These are phyloP conservation scores for Geopemphigus sp. DNA, from an alignment of 1,140 invertebrate genomes.

Conservation along the genomic window DNA sequence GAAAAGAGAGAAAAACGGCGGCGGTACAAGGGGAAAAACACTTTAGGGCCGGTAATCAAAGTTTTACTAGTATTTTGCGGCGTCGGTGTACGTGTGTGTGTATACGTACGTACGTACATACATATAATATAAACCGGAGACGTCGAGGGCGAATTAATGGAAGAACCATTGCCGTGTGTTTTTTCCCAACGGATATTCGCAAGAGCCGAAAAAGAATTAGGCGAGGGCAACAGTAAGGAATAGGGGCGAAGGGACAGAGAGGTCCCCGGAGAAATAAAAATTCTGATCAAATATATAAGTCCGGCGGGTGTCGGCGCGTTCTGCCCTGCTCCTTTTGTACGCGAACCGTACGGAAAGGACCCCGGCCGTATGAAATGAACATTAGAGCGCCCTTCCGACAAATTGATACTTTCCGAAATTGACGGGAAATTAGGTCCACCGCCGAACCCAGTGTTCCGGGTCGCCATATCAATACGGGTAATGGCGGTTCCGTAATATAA, in stretches of 20 bases:
- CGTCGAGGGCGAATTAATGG: slow-evolving; percentile 45
- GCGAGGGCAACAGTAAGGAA: slow-evolving; percentile 3
- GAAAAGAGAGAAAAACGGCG: background rate
- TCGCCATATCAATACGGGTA: slow-evolving; percentile 25
- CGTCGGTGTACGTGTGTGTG: background rate
- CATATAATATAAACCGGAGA: background rate
- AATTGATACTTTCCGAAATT: slow-evolving; percentile 47
- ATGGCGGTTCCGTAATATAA: slow-evolving; percentile 21
- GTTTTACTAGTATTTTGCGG: slow-evolving; percentile 47
- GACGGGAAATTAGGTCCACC: slow-evolving; percentile 22
- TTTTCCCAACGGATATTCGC: slow-evolving; percentile 41
- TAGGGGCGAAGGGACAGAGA: no score
- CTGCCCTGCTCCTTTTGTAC: slow-evolving; percentile 30
- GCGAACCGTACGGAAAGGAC: background rate
- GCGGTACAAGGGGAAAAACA: slow-evolving; percentile 28
- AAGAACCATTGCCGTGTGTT: slow-evolving; percentile 43
- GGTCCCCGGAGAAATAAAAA: slow-evolving; percentile 47
- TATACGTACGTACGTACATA: no score
- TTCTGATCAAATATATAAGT: slow-evolving; percentile 48
- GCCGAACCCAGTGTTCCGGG: background rate
- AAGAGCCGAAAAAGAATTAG: slow-evolving; percentile 25
- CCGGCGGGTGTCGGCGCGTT: background rate
- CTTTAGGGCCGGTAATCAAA: slow-evolving; percentile 41
- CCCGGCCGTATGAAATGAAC: slow-evolving; percentile 17
- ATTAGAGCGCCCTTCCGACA: slow-evolving; percentile 29